phyloP scores from a whole-genome alignment of 2,888 invertebrate species.

The Listrodromus nycthemerus region DNA sequence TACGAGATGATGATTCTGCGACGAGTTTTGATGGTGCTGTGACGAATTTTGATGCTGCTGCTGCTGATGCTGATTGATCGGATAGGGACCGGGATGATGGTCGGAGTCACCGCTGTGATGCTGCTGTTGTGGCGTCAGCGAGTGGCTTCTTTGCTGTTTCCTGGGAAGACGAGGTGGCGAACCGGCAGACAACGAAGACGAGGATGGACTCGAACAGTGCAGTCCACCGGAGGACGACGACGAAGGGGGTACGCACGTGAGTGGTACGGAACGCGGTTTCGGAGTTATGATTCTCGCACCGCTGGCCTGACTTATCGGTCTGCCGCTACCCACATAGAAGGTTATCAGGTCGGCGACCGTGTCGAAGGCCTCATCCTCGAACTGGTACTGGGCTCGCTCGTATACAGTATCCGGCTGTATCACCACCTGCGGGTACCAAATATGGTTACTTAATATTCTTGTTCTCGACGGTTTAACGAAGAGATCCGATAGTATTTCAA shows the following conservation, averaged over 20 bases:
- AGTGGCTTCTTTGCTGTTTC: constrained; percentile 92
- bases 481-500: not conserved
- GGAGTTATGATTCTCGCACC: constrained; percentile 95
- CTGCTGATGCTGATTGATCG: constrained; percentile 60
- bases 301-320: constrained; percentile 94
- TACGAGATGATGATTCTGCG: constrained; percentile 66
- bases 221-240: constrained; percentile 74
- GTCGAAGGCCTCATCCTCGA: constrained; percentile 97
- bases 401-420: constrained; percentile 96
- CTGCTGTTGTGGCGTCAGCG: constrained; percentile 87
- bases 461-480: not conserved
- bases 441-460: constrained; percentile 1
- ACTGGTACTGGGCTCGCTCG: constrained; percentile 95
- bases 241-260: constrained; percentile 83
- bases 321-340: constrained; percentile 95
- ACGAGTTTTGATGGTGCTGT: constrained; percentile 64
- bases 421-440: constrained; percentile 87
- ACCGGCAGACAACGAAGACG: constrained; percentile 86
- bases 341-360: constrained; percentile 97
- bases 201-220: constrained; percentile 85
- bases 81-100: constrained; percentile 63
- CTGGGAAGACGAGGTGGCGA: constrained; percentile 83
- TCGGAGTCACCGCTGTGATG: constrained; percentile 71
- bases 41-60: constrained; percentile 51
- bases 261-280: constrained; percentile 92